A percentile compares a stretch with the other conserved stretches of the same genome.
Evolutionary conservation across 2,888 invertebrate species (phyloP).

Genomic region (Neoaliturus tenellus): DNA sequence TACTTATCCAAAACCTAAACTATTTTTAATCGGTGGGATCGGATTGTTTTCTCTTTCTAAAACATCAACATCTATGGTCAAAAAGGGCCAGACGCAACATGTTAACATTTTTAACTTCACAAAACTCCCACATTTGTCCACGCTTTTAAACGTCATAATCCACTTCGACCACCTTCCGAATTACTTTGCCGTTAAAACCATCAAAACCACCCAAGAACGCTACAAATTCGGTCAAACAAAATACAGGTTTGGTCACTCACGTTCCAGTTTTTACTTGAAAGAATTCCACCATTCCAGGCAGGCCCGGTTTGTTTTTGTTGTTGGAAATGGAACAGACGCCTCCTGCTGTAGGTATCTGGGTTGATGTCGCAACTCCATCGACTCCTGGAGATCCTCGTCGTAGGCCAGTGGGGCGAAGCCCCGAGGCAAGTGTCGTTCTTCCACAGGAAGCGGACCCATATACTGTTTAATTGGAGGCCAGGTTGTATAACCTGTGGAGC

Average conservation of each 20-base stretch:
- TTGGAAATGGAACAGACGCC: background rate
- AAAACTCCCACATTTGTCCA: too few relatives aligned
- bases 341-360: background rate
- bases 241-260: constrained; percentile 18
- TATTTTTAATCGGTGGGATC: too few relatives aligned
- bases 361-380: background rate
- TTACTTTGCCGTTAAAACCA: too few relatives aligned
- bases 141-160: too few relatives aligned
- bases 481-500: constrained; percentile 13
- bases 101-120: too few relatives aligned
- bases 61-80: too few relatives aligned
- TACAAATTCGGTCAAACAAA: background rate
- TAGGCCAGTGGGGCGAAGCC: background rate
- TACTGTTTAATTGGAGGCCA: constrained; percentile 13
- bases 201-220: too few relatives aligned
- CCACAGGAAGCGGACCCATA: background rate
- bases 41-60: too few relatives aligned
- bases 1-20: too few relatives aligned
- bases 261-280: background rate
- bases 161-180: too few relatives aligned
- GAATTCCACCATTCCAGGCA: background rate
- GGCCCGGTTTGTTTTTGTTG: background rate
- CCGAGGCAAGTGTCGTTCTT: background rate
- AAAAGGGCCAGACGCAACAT: too few relatives aligned
- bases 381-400: background rate